Evolutionary conservation across 2,797 vertebrate genomes (phyloP).

Genomic region (Neosalanx taihuensis): DNA sequence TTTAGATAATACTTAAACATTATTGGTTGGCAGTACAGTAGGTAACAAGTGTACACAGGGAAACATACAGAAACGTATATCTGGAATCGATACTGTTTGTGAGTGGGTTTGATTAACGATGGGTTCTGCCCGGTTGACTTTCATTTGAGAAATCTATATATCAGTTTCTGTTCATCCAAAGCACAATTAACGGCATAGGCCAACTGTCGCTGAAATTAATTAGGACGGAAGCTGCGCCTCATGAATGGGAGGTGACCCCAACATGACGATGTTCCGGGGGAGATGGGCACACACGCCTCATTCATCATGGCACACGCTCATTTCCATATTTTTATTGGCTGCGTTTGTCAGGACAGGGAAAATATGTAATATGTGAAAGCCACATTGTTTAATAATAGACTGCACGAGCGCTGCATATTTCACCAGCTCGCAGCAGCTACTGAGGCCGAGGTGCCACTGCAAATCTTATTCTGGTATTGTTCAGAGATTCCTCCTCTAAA

Average conservation of each 20-base stretch:
- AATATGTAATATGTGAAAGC: not conserved
- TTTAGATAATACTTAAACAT: not conserved
- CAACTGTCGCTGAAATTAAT: slow-evolving; percentile 5
- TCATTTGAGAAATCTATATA: slow-evolving; percentile 6
- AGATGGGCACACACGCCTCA: not conserved
- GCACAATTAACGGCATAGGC: slow-evolving; percentile 3
- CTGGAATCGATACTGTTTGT: not conserved
- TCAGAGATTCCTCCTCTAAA: slow-evolving; percentile 8
- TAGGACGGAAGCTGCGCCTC: not conserved
- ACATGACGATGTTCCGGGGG: not conserved
- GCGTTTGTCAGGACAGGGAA: not conserved
- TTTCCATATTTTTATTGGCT: slow-evolving; percentile 16
- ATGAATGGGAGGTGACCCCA: not conserved
- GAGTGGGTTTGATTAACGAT: not conserved
- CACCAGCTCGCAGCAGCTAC: not conserved
- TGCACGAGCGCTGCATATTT: not conserved
- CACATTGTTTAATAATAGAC: slow-evolving; percentile 8
- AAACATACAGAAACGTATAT: not conserved
- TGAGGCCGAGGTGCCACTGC: not conserved
- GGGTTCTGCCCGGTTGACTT: not conserved
- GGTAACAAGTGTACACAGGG: not conserved
- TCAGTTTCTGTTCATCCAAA: not conserved
- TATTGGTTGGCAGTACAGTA: not conserved
- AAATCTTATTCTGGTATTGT: not conserved
- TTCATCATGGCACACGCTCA: not conserved